These are phyloP conservation scores for Lagria hirta DNA, from an alignment of 2,888 invertebrate species.

Conservation along the genomic window DNA sequence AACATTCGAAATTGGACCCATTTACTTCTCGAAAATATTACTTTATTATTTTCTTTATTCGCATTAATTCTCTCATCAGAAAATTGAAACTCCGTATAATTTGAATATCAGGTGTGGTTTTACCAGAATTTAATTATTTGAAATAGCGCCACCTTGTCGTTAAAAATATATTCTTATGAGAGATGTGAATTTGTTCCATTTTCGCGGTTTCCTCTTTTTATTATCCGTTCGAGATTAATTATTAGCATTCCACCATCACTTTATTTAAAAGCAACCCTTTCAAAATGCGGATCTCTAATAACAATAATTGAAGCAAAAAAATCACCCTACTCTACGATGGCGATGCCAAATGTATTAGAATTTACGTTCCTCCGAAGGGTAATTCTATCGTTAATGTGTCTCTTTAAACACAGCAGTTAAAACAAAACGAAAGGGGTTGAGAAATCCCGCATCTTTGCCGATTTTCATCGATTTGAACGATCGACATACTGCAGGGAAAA, in stretches of 20 bases:
- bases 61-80: too few relatives aligned
- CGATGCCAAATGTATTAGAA: slow-evolving; percentile 46
- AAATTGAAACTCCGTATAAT: too few relatives aligned
- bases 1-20: too few relatives aligned
- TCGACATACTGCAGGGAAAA: slow-evolving; percentile 8
- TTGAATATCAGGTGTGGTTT: too few relatives aligned
- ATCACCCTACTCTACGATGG: slow-evolving; percentile 8
- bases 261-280: slow-evolving; percentile 27
- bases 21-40: too few relatives aligned
- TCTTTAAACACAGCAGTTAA: slow-evolving; percentile 47
- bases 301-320: slow-evolving; percentile 25
- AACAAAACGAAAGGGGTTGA: slow-evolving; percentile 48
- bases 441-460: slow-evolving; percentile 44
- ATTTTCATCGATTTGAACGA: slow-evolving; percentile 16
- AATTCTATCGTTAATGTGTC: slow-evolving; percentile 48
- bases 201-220: slow-evolving; percentile 24
- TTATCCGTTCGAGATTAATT: slow-evolving; percentile 26
- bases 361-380: slow-evolving; percentile 51
- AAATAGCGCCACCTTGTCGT: too few relatives aligned
- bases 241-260: slow-evolving; percentile 24
- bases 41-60: too few relatives aligned
- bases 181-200: slow-evolving; percentile 19
- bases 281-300: slow-evolving; percentile 22
- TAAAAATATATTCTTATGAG: slow-evolving; percentile 7
- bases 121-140: too few relatives aligned